Evolutionary conservation across 2,113 vertebrate genomes (phyloP).

Genomic region (Ondatra zibethicus): DNA sequence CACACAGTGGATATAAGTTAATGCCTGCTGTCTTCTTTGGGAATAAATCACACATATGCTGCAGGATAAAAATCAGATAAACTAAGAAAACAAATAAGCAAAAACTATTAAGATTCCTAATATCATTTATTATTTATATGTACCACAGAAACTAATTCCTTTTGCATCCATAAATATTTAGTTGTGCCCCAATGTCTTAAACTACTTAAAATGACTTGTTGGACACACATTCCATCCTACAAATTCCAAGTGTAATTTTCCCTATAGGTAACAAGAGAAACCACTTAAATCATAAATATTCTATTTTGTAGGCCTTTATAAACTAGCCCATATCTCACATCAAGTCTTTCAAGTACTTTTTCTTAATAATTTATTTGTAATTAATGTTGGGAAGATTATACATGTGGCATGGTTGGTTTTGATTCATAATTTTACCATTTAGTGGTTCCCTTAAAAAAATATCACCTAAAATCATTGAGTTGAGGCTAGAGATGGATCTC

Average conservation of each 20-base stretch:
- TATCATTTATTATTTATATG: constrained; percentile 52
- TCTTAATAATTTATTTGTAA: constrained; percentile 14
- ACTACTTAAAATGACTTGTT: neutral
- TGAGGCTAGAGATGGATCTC: neutral
- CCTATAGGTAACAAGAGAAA: neutral
- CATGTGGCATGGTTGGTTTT: neutral
- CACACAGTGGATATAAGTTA: neutral
- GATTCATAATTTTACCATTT: neutral
- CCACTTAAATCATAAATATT: neutral
- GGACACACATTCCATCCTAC: neutral
- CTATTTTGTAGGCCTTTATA: neutral
- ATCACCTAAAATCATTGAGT: neutral
- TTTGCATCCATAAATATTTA: constrained; percentile 45
- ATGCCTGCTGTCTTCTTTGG: neutral
- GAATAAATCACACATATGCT: constrained; percentile 4
- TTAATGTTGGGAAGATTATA: neutral
- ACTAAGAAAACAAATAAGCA: constrained; percentile 49
- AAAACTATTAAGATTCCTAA: constrained; percentile 7
- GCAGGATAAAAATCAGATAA: neutral
- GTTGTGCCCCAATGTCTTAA: neutral
- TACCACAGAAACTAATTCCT: neutral
- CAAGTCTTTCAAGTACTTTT: constrained; percentile 18
- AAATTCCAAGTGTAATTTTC: neutral
- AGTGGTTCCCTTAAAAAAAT: neutral
- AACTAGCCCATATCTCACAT: neutral